Evolutionary conservation across 2,797 vertebrate genomes (phyloP), one percentile per base, ranked within the genome.

Genomic region (Gymnoscopelus braueri): DNA sequence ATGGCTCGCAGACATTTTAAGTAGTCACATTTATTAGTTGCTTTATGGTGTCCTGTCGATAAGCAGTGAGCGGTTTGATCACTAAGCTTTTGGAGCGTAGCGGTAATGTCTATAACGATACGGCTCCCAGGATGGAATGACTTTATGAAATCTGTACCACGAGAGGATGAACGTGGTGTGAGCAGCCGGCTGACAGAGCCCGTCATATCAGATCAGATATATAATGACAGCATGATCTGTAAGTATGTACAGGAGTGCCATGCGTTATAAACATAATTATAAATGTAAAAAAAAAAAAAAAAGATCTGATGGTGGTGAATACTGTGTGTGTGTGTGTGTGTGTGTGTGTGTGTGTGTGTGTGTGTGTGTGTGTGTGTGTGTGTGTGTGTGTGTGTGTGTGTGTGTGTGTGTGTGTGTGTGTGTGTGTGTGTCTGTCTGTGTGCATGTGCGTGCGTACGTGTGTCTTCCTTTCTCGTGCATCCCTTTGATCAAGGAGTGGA

Each of bases 171-270:
- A 23, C 53, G 14, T 29, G 39, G 39, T 10, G 39, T 9, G 7
- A 23, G 52, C 23, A 53, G 52, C n/a, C 19, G 15, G 19, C 51
- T n/a, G 52, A 3, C 39, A 3, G 7, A 44, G 39, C 39, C 39
- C 39, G 5, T 7, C 39, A 10, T 10, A 2, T 44, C 39, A 8
- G 52, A 15, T 54, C 52, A 3, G 23, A 19, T 19, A 53, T n/a
- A 5, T 63, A 23, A 29, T 10, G 65, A 79, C 58, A 10, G 44
- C 60, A 55, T 75, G 6, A 68, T 54, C 73, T 76, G 63, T 72
- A 72, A 79, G 78, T 77, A 80, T 44, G 2, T 57, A 44, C 39
- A 61, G 87, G 70, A 62, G 75, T 80, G 84, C 83, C 84, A 83
- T 89, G 90, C 87, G 83, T 79, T 83, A 29, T 29, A 29, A 29